These are phyloP conservation scores for Sebastolobus altivelis DNA, from an alignment of 2,797 vertebrate genomes.

Conservation along the genomic window DNA sequence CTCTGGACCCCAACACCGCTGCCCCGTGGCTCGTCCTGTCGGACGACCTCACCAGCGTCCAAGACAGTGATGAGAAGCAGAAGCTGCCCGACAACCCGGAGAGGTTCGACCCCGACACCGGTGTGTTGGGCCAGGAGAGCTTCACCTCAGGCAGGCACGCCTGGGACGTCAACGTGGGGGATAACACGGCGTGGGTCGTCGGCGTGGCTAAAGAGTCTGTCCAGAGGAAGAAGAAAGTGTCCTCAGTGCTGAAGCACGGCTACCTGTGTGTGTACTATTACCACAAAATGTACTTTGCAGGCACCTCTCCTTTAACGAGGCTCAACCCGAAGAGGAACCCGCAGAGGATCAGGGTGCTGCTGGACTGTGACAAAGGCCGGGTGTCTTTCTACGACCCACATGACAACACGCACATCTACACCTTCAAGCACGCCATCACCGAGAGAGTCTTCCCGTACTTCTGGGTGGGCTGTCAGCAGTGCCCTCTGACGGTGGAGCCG, in stretches of 20 bases:
- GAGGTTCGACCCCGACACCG: slow-evolving; percentile 79
- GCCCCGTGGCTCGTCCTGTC: slow-evolving; percentile 83
- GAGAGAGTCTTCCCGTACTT: slow-evolving; percentile 81
- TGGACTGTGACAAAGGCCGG: slow-evolving; percentile 77
- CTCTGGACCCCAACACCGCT: slow-evolving; percentile 82
- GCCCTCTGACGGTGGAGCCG: slow-evolving; percentile 72
- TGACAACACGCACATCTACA: slow-evolving; percentile 74
- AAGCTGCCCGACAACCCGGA: slow-evolving; percentile 81
- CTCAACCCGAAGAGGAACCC: slow-evolving; percentile 72
- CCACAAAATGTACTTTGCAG: slow-evolving; percentile 83
- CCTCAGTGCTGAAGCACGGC: slow-evolving; percentile 77
- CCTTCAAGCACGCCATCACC: slow-evolving; percentile 77
- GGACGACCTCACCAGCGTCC: slow-evolving; percentile 76
- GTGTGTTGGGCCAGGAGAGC: slow-evolving; percentile 70
- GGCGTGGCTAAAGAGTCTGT: slow-evolving; percentile 80
- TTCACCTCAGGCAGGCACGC: slow-evolving; percentile 68
- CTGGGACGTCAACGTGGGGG: slow-evolving; percentile 82
- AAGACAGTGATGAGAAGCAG: slow-evolving; percentile 74
- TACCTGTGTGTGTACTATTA: slow-evolving; percentile 83
- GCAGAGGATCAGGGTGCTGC: slow-evolving; percentile 69
- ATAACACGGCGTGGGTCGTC: slow-evolving; percentile 80
- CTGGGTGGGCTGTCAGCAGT: slow-evolving; percentile 81
- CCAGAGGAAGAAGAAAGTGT: slow-evolving; percentile 78
- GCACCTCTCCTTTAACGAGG: slow-evolving; percentile 79
- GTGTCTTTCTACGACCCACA: slow-evolving; percentile 72